Base-by-base conservation (phyloP, 2,113 vertebrate species). In the Triplophysa siluroides region DNA sequence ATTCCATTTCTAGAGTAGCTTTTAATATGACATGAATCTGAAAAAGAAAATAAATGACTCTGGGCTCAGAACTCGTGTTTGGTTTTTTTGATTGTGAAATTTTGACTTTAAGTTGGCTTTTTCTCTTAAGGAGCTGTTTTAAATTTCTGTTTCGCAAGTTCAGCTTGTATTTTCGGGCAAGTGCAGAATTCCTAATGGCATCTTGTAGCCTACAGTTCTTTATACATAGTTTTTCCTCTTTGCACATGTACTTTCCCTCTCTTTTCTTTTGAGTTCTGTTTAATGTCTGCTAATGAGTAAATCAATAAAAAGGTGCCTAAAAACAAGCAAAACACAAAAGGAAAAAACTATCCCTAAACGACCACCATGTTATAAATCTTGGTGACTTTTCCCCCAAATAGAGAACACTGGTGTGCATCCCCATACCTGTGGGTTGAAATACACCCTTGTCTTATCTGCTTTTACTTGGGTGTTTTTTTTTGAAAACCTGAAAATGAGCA, bases 371-470 rank as follows among this genome's bases (percentile, higher is more conserved):
- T 88, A 88, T 87, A 88, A 63, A 77, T 91, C 83, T 87, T 88
- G 85, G 83, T 89, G 86, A 89, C 87, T 70, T 29, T 47, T 7
- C 41, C 29, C 19, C 50, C 78, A 85, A 89, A 86, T 92, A 91
- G 88, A 88, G 87, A 91, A 92, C 89, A 91, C 89, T 87, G 85
- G 88, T 92, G 91, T 93, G 91, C 90, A 92, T 91, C 91, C 88
- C 88, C 87, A 72, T 84, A 90, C 89, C 85, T 87, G 84, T 92
- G 91, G 91, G 92, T 90, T 89, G 88, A 90, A 88, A 79, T 90
- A 91, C 92, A 91, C 90, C 90, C 87, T 92, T 91, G 88, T 92
- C 91, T 89, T 90, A 91, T 93, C 91, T 92, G 92, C 88, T 91
- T 86, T 87, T 82, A 85, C 89, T 91, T 92, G 89, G 91, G 90